Conservation (phyloP, 2,113 vertebrate genomes). For the Festucalex cinctus region DNA sequence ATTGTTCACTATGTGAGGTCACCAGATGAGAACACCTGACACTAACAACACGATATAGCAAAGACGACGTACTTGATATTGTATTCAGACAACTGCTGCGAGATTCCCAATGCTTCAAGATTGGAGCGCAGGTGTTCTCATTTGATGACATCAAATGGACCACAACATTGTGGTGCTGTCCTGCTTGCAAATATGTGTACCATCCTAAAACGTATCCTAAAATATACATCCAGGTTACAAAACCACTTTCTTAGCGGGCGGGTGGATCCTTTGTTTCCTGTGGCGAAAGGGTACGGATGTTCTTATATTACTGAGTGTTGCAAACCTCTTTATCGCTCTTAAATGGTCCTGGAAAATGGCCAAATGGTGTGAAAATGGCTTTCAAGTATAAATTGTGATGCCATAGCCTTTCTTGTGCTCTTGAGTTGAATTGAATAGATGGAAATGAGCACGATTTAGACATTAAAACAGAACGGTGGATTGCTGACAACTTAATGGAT, state of each 20-base stretch:
- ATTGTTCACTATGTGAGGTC: conserved; percentile 18
- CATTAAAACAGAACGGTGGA: conserved; percentile 35
- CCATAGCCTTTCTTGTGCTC: conserved; percentile 6
- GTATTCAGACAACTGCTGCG: background rate
- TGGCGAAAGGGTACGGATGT: conserved; percentile 2
- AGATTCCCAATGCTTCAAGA: conserved; percentile 16
- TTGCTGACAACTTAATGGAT: conserved; percentile 59
- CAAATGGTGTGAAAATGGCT: conserved; percentile 18
- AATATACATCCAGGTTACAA: conserved; percentile 3
- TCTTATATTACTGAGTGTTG: conserved; percentile 42
- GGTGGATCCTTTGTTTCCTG: background rate
- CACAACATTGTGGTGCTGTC: conserved; percentile 3
- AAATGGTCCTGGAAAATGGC: conserved; percentile 16
- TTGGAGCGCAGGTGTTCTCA: conserved; percentile 20
- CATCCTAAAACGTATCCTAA: background rate
- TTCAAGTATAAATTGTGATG: conserved; percentile 2
- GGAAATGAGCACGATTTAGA: conserved; percentile 17
- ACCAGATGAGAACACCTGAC: conserved; percentile 32
- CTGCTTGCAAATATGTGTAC: background rate
- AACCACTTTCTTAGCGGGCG: conserved; percentile 2
- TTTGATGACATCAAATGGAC: conserved; percentile 16
- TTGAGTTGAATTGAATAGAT: background rate
- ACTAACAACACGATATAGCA: conserved; percentile 20
- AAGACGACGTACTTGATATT: conserved; percentile 26
- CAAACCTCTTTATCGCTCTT: conserved; percentile 14